Percentiles rank a stretch among this genome's conserved stretches.
Conservation (phyloP, 2,888 invertebrate genomes). For the Pasiphila rectangulata region DNA sequence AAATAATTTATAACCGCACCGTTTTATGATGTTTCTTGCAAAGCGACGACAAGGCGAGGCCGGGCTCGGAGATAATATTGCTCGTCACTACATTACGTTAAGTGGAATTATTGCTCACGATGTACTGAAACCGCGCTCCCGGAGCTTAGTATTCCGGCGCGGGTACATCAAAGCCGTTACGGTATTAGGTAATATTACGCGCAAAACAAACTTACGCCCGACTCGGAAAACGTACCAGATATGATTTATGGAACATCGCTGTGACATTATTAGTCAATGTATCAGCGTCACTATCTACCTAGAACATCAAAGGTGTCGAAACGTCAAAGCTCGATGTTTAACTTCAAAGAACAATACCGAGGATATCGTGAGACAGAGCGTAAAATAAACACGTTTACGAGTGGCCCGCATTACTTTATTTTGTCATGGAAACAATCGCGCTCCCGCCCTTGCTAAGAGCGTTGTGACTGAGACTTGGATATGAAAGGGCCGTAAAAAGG, state of each 20-base stretch:
- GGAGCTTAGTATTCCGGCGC: constrained; percentile 46
- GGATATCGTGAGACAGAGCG: constrained; percentile 52
- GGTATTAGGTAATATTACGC: constrained; percentile 46
- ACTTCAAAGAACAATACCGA: constrained; percentile 69
- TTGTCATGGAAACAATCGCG: constrained; percentile 71
- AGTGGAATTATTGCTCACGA: constrained; percentile 63
- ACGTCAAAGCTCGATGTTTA: constrained; percentile 45
- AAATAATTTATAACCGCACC: constrained; percentile 74
- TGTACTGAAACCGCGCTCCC: constrained; percentile 45
- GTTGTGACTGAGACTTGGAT: constrained; percentile 67
- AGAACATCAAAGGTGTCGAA: constrained; percentile 62
- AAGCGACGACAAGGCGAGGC: constrained; percentile 60
- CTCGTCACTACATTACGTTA: constrained; percentile 49
- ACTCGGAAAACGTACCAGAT: constrained; percentile 48
- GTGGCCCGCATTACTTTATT: constrained; percentile 68
- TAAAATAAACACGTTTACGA: constrained; percentile 66
- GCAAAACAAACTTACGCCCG: constrained; percentile 47
- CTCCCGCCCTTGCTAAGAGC: constrained; percentile 44
- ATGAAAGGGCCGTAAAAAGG: constrained; percentile 74
- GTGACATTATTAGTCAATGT: constrained; percentile 38
- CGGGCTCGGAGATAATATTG: constrained; percentile 46
- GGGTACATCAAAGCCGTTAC: constrained; percentile 57
- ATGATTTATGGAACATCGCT: constrained; percentile 54
- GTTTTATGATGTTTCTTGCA: constrained; percentile 59
- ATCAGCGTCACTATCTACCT: constrained; percentile 44